phyloP scores from a whole-genome alignment of 1,140 invertebrate genomes.

The Calliopsis andreniformis region DNA sequence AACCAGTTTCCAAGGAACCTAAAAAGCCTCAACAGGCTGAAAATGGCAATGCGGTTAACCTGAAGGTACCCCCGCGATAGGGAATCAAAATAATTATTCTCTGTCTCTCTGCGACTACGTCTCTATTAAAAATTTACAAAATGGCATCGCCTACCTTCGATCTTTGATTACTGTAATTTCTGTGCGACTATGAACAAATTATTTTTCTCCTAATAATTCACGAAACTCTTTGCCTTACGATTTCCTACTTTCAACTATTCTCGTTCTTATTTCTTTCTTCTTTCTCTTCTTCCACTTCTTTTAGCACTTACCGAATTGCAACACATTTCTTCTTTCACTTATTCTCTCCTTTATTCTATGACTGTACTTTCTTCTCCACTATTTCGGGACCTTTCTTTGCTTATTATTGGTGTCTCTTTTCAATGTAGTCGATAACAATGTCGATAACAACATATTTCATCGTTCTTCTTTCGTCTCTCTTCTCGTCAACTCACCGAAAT shows the following conservation, averaged over 20 bases:
- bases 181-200: not conserved
- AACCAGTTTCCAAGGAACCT: slow-evolving; percentile 82
- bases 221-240: not conserved
- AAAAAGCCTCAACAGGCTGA: slow-evolving; percentile 79
- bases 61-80: slow-evolving; percentile 76
- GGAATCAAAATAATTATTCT: slow-evolving; percentile 51
- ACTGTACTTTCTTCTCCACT: not conserved
- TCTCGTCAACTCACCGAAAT: not conserved
- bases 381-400: not conserved
- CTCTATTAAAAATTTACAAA: slow-evolving; percentile 1
- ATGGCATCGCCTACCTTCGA: slow-evolving; percentile 1
- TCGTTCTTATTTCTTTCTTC: not conserved
- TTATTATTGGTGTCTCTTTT: not conserved
- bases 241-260: not conserved
- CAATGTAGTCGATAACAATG: slow-evolving; percentile 6
- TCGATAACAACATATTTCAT: not conserved
- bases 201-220: not conserved
- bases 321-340: not conserved
- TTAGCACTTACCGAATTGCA: not conserved
- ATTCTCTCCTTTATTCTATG: not conserved
- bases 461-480: not conserved
- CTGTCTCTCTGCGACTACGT: slow-evolving; percentile 29
- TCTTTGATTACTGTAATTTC: not conserved
- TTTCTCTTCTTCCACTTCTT: no score
- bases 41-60: slow-evolving; percentile 71